Percentiles rank a stretch among this genome's conserved stretches.
These are phyloP conservation scores for Lethenteron camtschaticum DNA, from an alignment of 2,113 vertebrate genomes.

Conservation along the genomic window DNA sequence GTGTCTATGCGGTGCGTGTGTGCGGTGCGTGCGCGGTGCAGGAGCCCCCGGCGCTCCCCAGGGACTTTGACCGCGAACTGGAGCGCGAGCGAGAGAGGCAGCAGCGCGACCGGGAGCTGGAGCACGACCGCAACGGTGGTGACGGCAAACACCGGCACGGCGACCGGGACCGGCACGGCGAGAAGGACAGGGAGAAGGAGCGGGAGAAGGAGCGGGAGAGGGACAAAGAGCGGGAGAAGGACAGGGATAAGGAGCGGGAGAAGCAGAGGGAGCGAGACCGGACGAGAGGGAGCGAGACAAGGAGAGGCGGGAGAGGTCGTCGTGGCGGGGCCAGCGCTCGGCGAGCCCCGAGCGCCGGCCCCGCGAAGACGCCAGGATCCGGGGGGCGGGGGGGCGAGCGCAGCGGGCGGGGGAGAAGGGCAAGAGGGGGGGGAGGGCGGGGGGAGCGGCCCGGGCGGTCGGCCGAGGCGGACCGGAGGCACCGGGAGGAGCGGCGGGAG, in stretches of 20 bases:
- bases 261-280: constrained; percentile 18
- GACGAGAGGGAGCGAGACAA: constrained; percentile 2
- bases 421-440: constrained; percentile 35
- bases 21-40: constrained; percentile 19
- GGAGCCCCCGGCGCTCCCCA: constrained; percentile 63
- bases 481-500: constrained; percentile 26
- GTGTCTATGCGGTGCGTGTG: neutral
- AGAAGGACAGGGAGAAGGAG: constrained; percentile 51
- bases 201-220: constrained; percentile 45
- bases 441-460: constrained; percentile 31
- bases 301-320: neutral
- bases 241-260: constrained; percentile 36
- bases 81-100: constrained; percentile 83
- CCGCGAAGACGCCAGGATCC: neutral
- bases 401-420: constrained; percentile 12
- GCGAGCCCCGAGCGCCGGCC: neutral
- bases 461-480: constrained; percentile 50
- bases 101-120: constrained; percentile 48
- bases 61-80: constrained; percentile 76
- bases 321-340: neutral
- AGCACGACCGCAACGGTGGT: constrained; percentile 33
- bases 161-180: constrained; percentile 57
- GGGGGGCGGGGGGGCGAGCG: neutral
- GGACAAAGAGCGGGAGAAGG: constrained; percentile 32
- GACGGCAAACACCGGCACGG: constrained; percentile 55